These are phyloP conservation scores for Pleuronectes platessa DNA, from an alignment of 2,113 vertebrate genomes.

Conservation along the genomic window DNA sequence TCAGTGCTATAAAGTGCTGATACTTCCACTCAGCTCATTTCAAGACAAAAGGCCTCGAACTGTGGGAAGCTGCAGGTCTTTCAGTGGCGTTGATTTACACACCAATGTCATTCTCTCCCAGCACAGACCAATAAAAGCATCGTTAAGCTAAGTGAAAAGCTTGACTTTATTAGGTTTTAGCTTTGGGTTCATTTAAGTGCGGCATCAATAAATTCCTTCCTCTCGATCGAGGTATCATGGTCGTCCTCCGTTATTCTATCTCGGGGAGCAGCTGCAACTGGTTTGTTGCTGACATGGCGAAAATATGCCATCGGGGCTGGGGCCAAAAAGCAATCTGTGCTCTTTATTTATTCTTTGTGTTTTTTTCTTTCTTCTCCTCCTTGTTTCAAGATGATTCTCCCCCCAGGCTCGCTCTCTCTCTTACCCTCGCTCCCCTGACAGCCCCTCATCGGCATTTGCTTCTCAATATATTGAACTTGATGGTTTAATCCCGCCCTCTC, in stretches of 20 bases:
- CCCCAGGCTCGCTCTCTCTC: slow-evolving; percentile 39
- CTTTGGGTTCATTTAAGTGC: slow-evolving; percentile 47
- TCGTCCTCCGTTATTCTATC: slow-evolving; percentile 37
- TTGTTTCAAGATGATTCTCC: slow-evolving; percentile 64
- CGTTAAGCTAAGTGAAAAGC: slow-evolving; percentile 2
- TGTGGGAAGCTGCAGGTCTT: slow-evolving; percentile 4
- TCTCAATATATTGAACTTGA: slow-evolving; percentile 75
- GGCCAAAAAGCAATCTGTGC: slow-evolving; percentile 67
- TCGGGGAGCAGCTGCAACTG: slow-evolving; percentile 63
- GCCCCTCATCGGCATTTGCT: slow-evolving; percentile 55
- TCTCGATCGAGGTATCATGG: slow-evolving; percentile 32
- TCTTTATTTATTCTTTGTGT: slow-evolving; percentile 72
- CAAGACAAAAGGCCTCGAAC: slow-evolving; percentile 34
- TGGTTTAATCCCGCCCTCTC: slow-evolving; percentile 71
- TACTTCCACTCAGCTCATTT: not conserved
- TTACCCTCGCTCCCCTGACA: slow-evolving; percentile 50
- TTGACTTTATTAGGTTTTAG: slow-evolving; percentile 22
- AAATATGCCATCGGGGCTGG: slow-evolving; percentile 43
- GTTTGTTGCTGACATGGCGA: slow-evolving; percentile 70
- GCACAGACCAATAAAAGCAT: slow-evolving; percentile 24
- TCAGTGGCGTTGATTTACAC: slow-evolving; percentile 15
- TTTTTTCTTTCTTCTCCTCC: slow-evolving; percentile 13
- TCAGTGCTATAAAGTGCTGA: slow-evolving; percentile 19
- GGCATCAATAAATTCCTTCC: slow-evolving; percentile 30
- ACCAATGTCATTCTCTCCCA: slow-evolving; percentile 7